phyloP scores from a whole-genome alignment of 1,140 invertebrate species.

The Periplaneta americana region DNA sequence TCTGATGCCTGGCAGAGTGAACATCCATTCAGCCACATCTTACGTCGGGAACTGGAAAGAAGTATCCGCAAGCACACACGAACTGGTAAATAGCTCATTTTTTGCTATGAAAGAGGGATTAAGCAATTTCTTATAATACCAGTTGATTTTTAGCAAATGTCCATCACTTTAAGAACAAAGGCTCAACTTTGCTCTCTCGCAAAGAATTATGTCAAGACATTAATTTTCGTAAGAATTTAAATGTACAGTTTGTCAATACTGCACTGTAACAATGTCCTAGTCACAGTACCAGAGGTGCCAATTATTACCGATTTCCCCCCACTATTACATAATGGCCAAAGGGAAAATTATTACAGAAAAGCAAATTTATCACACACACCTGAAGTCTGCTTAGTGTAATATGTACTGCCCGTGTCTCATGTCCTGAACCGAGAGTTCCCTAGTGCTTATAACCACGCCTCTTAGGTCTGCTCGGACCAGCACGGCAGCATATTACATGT shows the following conservation, averaged over 20 bases:
- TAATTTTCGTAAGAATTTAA: neutral
- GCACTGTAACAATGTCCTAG: neutral
- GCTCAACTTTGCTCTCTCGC: neutral
- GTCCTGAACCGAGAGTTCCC: no score
- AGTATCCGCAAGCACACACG: constrained; percentile 14
- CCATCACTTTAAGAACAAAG: neutral
- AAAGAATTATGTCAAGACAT: neutral
- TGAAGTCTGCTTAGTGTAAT: no score
- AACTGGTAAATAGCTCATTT: neutral
- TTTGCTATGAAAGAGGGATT: neutral
- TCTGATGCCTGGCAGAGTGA: neutral
- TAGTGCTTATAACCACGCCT: no score
- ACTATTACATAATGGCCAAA: no score
- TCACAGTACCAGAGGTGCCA: neutral
- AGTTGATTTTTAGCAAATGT: neutral
- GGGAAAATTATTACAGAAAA: no score
- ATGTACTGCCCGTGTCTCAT: no score
- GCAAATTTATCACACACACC: no score
- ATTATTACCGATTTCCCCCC: neutral
- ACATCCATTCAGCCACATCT: neutral
- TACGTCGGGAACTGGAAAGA: constrained; percentile 11
- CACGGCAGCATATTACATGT: no score
- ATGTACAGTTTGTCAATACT: neutral
- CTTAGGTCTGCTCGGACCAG: no score
- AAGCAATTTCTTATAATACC: neutral